Conservation (phyloP, 2,888 invertebrate species). For the Drosophila helvetica region DNA sequence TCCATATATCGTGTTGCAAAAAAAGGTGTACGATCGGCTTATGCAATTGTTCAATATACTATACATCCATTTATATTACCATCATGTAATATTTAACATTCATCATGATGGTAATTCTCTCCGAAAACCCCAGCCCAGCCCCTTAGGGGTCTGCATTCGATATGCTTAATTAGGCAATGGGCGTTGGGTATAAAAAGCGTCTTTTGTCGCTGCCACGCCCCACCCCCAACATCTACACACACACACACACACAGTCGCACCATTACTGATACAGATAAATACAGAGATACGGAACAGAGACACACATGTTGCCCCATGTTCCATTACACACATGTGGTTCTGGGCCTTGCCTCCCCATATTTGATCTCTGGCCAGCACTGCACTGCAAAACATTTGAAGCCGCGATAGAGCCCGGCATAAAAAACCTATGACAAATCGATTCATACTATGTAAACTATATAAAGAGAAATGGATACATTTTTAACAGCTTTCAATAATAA, state of each 20-base stretch:
- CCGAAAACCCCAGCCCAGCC: conserved; percentile 4
- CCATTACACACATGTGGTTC: conserved; percentile 70
- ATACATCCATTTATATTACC: conserved; percentile 1
- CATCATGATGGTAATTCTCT: not conserved
- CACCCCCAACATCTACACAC: conserved; percentile 28
- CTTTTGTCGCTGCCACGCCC: conserved; percentile 75
- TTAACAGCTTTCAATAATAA: not conserved
- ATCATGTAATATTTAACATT: not conserved
- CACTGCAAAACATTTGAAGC: conserved; percentile 33
- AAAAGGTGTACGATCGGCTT: conserved; percentile 8
- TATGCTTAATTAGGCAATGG: conserved; percentile 78
- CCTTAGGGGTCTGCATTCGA: conserved; percentile 46
- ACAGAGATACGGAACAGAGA: conserved; percentile 5
- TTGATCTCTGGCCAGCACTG: conserved; percentile 60
- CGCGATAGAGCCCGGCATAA: too few species aligned
- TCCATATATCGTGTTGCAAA: conserved; percentile 32
- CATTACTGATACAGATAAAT: conserved; percentile 8
- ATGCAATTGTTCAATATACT: conserved; percentile 8
- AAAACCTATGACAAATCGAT: not conserved
- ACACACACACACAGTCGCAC: conserved; percentile 10
- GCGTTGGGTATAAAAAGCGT: conserved; percentile 74
- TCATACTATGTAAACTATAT: too few species aligned
- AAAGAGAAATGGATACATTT: not conserved
- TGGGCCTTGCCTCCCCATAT: conserved; percentile 52
- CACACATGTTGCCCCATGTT: conserved; percentile 73